phyloP scores from a whole-genome alignment of 1,140 invertebrate species.

The Hermatobates lingyangjiaoensis region DNA sequence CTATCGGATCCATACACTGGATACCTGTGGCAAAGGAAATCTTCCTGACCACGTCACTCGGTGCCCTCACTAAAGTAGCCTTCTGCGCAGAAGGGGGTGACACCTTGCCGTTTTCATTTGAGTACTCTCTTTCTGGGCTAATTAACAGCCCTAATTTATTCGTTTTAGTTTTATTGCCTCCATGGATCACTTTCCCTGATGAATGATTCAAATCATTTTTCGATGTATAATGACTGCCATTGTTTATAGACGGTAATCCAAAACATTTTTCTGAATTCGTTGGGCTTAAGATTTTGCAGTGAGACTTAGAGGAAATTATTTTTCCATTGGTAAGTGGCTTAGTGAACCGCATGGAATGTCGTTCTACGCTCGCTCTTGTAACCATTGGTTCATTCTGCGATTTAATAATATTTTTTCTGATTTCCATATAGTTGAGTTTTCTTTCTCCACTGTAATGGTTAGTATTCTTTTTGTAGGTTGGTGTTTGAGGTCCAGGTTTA shows the following conservation, averaged over 20 bases:
- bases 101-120: constrained; percentile 15
- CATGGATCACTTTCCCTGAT: too few species aligned
- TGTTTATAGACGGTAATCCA: too few species aligned
- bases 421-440: constrained; percentile 9
- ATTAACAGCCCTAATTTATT: too few species aligned
- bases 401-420: constrained; percentile 10
- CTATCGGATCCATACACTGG: constrained; percentile 6
- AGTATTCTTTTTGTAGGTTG: constrained; percentile 13
- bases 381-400: constrained; percentile 3
- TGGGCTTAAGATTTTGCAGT: too few species aligned
- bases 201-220: too few species aligned
- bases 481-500: constrained; percentile 16
- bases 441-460: not conserved
- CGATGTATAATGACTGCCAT: too few species aligned
- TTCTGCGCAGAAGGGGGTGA: constrained; percentile 13
- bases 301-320: constrained; percentile 18
- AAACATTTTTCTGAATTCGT: too few species aligned
- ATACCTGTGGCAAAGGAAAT: constrained; percentile 8
- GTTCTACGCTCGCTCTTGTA: constrained; percentile 5
- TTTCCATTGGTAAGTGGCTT: constrained; percentile 31
- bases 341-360: constrained; percentile 13
- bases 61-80: constrained; percentile 8
- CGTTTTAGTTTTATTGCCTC: too few species aligned
- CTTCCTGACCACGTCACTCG: constrained; percentile 9
- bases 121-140: too few species aligned